These are phyloP conservation scores for Cynaeus angustus DNA, from an alignment of 2,888 invertebrate genomes.

Conservation along the genomic window DNA sequence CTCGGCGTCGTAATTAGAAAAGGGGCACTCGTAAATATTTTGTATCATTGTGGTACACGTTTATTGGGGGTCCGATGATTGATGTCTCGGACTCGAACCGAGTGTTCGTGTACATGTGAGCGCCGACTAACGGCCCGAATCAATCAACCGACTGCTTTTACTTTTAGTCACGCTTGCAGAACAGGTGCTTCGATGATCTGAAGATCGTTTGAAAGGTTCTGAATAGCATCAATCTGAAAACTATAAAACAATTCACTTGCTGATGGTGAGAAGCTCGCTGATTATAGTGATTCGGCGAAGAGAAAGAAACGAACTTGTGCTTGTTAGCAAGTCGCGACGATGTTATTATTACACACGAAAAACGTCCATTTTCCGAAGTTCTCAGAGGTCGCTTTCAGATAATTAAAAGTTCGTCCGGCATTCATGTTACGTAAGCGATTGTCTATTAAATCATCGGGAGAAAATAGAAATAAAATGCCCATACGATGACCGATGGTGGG, in stretches of 20 bases:
- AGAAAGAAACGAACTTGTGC: no score
- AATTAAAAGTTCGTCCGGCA: slow-evolving; percentile 62
- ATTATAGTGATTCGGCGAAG: slow-evolving; percentile 5
- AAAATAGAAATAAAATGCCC: slow-evolving; percentile 68
- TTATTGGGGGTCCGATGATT: slow-evolving; percentile 50
- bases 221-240: slow-evolving; percentile 48
- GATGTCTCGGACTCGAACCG: slow-evolving; percentile 35
- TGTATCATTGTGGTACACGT: slow-evolving; percentile 34
- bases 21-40: slow-evolving; percentile 49
- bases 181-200: slow-evolving; percentile 63
- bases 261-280: slow-evolving; percentile 13
- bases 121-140: slow-evolving; percentile 64
- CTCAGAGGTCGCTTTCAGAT: slow-evolving; percentile 12
- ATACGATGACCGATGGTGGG: slow-evolving; percentile 70
- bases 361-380: neutral
- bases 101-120: slow-evolving; percentile 53
- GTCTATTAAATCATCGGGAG: slow-evolving; percentile 69
- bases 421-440: slow-evolving; percentile 66
- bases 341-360: no score
- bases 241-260: slow-evolving; percentile 46
- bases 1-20: slow-evolving; percentile 33
- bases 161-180: slow-evolving; percentile 67
- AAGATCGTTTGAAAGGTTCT: slow-evolving; percentile 56
- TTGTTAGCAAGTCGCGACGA: no score
- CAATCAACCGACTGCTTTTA: slow-evolving; percentile 66